These are phyloP conservation scores for Hydroisotoma schaefferi DNA, from an alignment of 2,888 invertebrate genomes.

Conservation along the genomic window DNA sequence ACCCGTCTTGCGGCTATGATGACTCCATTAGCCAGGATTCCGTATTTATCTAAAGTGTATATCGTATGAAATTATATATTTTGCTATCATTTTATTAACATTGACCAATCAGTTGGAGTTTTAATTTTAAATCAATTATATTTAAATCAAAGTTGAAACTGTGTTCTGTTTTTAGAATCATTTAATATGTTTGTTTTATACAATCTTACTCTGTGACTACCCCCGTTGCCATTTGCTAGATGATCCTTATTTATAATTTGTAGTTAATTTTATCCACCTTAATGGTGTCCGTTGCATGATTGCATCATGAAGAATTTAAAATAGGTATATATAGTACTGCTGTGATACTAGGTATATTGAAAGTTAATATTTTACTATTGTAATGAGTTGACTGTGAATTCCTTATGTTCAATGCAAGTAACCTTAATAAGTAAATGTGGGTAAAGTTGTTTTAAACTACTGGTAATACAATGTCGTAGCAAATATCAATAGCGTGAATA, in stretches of 20 bases:
- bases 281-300: background rate
- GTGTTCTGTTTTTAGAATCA: conserved; percentile 17
- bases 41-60: conserved; percentile 29
- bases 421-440: too few relatives aligned
- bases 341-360: conserved; percentile 9
- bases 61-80: background rate
- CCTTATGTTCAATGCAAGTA: conserved; percentile 2
- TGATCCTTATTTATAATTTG: conserved; percentile 5
- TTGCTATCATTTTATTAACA: background rate
- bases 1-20: conserved; percentile 17
- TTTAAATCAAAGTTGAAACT: conserved; percentile 7
- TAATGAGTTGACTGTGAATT: background rate
- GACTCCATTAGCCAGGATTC: conserved; percentile 36
- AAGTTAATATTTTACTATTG: background rate
- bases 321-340: background rate
- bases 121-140: conserved; percentile 12
- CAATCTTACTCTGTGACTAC: conserved; percentile 13
- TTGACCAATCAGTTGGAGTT: conserved; percentile 13
- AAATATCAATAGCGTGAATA: too few relatives aligned
- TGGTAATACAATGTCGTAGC: too few relatives aligned
- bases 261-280: background rate
- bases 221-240: conserved; percentile 7
- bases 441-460: too few relatives aligned
- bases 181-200: conserved; percentile 10
- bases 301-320: background rate